Base-by-base conservation (phyloP, 2,888 invertebrate genomes). In the Eristalinus sepulchralis region DNA sequence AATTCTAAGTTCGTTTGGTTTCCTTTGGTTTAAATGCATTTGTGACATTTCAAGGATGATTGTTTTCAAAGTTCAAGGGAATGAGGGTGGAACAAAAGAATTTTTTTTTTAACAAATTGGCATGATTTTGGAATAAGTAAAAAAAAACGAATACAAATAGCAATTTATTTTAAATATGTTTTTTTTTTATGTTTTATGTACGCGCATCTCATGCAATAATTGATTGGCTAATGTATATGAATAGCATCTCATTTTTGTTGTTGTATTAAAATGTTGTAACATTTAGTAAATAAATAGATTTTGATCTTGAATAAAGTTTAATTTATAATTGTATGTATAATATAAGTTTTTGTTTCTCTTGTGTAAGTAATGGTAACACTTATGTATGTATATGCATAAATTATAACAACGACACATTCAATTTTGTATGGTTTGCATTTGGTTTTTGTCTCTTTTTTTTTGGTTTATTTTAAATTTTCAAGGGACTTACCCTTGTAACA, bases 401-500 rank as follows among this genome's bases (percentile, higher is more conserved):
- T 79, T 70, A 86, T 78, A 78, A 86, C 82, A 83, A 82, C 86
- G 83, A 62, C 91, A 91, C 83, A 90, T 90, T 77, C 88, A 88
- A 24, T 39, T 71, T 75, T 80, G 60, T 53, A 55, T 76, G 24
- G 24, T 34, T 66, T 68, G 24, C 34, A 47, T 73, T 83, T 75
- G 39, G 57, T 62, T 55, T 39, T 67, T 80, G 24, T 20, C 24
- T 68, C 71, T 70, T 70, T 83, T 80, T 76, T 78, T 85, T 84
- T 57, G 57, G 57, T 81, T 75, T 71, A 62, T 83, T 55, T 70
- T 83, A 77, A 86, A 88, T 82, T 88, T 89, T 88, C 88, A 86
- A 86, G 86, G 86, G 17, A 68, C 31, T 83, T 83, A 73, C 66
- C 86, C 86, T 85, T 81, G 89, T 90, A 91, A 91, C 90, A 91